These are phyloP conservation scores for Lepidonotus clava DNA, from an alignment of 2,888 invertebrate species.

Conservation along the genomic window DNA sequence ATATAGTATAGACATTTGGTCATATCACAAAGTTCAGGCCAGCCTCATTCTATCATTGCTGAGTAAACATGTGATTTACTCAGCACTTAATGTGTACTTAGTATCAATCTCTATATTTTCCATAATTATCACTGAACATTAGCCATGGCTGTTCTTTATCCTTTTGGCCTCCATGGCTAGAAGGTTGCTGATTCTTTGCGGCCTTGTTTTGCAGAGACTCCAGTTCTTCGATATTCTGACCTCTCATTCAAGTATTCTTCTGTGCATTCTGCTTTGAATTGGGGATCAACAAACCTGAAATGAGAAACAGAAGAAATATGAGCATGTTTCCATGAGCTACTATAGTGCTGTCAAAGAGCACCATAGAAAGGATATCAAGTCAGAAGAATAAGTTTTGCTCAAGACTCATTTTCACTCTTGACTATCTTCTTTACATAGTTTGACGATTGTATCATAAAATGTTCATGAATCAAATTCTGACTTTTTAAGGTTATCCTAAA, in stretches of 20 bases:
- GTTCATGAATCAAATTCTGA: not conserved
- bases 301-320: not conserved
- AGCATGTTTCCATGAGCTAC: not conserved
- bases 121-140: too few species aligned
- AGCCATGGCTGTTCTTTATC: too few species aligned
- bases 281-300: slow-evolving; percentile 85
- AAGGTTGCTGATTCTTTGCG: slow-evolving; percentile 4
- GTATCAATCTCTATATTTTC: too few species aligned
- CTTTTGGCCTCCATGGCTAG: too few species aligned
- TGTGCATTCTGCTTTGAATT: slow-evolving; percentile 87
- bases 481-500: not conserved
- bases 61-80: too few species aligned
- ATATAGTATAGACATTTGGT: too few species aligned
- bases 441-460: not conserved
- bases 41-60: too few species aligned
- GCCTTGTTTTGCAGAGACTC: slow-evolving; percentile 81
- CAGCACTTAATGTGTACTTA: too few species aligned
- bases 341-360: not conserved
- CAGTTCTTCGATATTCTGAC: slow-evolving; percentile 90
- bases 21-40: too few species aligned
- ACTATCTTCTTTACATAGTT: too few species aligned
- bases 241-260: slow-evolving; percentile 91
- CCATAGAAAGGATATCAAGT: not conserved
- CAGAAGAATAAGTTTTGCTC: too few species aligned
- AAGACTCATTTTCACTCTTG: too few species aligned